Percentiles rank a stretch among this genome's conserved stretches.
Evolutionary conservation across 2,888 invertebrate genomes (phyloP).

Genomic region (Drosophila lutescens): DNA sequence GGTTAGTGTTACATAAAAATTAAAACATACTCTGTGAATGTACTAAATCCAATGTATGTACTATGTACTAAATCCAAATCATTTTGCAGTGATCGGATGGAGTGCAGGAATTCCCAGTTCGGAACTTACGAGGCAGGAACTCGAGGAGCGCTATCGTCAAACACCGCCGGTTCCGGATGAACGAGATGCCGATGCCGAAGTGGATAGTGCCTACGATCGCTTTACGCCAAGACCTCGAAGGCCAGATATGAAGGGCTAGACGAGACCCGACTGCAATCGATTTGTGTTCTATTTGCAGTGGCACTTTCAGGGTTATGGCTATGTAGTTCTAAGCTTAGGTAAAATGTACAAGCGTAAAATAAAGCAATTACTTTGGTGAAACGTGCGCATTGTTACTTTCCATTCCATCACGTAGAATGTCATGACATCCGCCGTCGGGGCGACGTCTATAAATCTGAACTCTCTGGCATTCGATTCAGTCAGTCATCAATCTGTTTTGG

Average conservation of each 20-base stretch:
- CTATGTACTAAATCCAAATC: background rate
- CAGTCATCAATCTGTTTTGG: conserved; percentile 45
- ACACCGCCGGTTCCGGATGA: conserved; percentile 56
- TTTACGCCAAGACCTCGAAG: conserved; percentile 3
- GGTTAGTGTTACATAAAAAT: conserved; percentile 20
- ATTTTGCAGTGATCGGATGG: conserved; percentile 42
- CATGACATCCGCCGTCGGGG: conserved; percentile 16
- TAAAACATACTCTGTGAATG: background rate
- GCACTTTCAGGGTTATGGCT: conserved; percentile 43
- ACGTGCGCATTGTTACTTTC: conserved; percentile 61
- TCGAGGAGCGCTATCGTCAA: conserved; percentile 29
- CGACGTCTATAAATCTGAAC: conserved; percentile 53
- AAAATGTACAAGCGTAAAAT: conserved; percentile 33
- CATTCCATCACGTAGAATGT: conserved; percentile 63
- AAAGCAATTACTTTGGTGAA: conserved; percentile 46
- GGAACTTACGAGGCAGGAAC: conserved; percentile 1
- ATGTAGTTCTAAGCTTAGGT: conserved; percentile 40
- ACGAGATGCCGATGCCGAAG: conserved; percentile 59
- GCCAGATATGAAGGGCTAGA: background rate
- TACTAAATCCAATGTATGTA: background rate
- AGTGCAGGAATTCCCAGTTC: conserved; percentile 14
- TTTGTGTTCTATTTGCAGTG: conserved; percentile 4
- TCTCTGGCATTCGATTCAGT: conserved; percentile 15
- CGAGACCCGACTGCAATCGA: background rate
- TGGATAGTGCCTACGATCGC: conserved; percentile 54